phyloP scores from a whole-genome alignment of 2,797 vertebrate species.

The Adelosebastes latens region DNA sequence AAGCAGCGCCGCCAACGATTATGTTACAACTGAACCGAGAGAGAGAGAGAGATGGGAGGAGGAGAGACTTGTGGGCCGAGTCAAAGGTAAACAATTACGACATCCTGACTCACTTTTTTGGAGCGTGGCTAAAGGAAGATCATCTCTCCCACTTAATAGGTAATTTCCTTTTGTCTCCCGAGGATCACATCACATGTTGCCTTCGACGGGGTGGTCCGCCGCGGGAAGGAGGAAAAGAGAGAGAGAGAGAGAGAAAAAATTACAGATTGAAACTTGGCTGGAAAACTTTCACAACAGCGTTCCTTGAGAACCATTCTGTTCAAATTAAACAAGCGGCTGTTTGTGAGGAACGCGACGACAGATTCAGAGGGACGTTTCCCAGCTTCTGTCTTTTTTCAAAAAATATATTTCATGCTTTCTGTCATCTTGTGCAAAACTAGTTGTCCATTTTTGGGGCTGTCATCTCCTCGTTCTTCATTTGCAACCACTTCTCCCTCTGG shows the following conservation, averaged over 20 bases:
- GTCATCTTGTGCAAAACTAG: constrained; percentile 62
- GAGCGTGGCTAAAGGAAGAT: constrained; percentile 77
- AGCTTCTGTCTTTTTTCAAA: constrained; percentile 27
- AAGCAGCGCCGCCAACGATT: constrained; percentile 73
- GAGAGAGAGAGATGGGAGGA: constrained; percentile 25
- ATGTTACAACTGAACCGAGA: constrained; percentile 69
- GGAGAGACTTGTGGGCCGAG: constrained; percentile 77
- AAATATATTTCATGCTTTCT: constrained; percentile 49
- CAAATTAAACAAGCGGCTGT: constrained; percentile 69
- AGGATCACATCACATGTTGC: constrained; percentile 76
- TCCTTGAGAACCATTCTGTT: constrained; percentile 73
- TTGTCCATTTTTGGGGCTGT: constrained; percentile 66
- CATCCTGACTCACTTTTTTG: constrained; percentile 85
- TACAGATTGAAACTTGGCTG: constrained; percentile 64
- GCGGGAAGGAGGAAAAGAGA: background rate
- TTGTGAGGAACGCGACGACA: constrained; percentile 62
- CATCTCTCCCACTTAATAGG: constrained; percentile 80
- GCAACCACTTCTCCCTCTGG: constrained; percentile 17
- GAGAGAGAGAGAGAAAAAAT: constrained; percentile 9
- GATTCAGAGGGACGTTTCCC: constrained; percentile 59
- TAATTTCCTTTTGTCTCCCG: constrained; percentile 83
- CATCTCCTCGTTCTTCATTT: constrained; percentile 48
- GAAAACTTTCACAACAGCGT: constrained; percentile 57
- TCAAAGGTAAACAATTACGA: constrained; percentile 88
- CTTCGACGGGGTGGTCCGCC: constrained; percentile 73